Evolutionary conservation across 1,140 invertebrate species (phyloP), one percentile per base, ranked within the genome.

Genomic region (Microplitis mediator): DNA sequence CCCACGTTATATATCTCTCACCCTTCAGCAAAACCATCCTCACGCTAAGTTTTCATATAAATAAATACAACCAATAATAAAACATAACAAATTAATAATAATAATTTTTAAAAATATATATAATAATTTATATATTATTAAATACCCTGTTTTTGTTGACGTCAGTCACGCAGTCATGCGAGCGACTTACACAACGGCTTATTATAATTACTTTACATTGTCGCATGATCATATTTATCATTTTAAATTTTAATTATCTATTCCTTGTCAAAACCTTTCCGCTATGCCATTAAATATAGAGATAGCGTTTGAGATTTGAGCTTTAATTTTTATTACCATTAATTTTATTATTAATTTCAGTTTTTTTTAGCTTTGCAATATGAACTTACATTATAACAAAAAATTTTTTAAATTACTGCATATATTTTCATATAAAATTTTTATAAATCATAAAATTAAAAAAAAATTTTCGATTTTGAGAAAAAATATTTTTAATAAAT

Each of bases 11-110:
- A 23, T 78, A 81, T 65, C 50, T 71, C 35, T 64, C 50, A 77
- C 75, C 79, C 66, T 23, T 79, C 78, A 77, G 77, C 82, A 70
- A 81, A 81, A 84, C 39, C 79, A 84, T 76, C 79, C 77, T 84
- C 78, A 85, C 82, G 84, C 82, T 85, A 86, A 85, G 79, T 85
- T 76, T 78, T 67, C 62, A 63, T 45, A 61, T 66, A 64, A 6
- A 23, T 56, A 45, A 56, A 4, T 56, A 56, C n/a, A 56, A 54
- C 50, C 45, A 32, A 63, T 11, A 63, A 65, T 50, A 16, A 23
- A 9, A 51, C 45, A 51, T 39, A 51, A 16, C 14, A 14, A 51
- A 56, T 56, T 31, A 39, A n/a, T 39, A 65, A 9, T 23, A 0
- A 54, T 62, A 67, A n/a, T 71, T 71, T 5, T 23, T 23, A 34